Evolutionary conservation across 2,113 vertebrate species (phyloP).

Genomic region (Isichthys henryi): DNA sequence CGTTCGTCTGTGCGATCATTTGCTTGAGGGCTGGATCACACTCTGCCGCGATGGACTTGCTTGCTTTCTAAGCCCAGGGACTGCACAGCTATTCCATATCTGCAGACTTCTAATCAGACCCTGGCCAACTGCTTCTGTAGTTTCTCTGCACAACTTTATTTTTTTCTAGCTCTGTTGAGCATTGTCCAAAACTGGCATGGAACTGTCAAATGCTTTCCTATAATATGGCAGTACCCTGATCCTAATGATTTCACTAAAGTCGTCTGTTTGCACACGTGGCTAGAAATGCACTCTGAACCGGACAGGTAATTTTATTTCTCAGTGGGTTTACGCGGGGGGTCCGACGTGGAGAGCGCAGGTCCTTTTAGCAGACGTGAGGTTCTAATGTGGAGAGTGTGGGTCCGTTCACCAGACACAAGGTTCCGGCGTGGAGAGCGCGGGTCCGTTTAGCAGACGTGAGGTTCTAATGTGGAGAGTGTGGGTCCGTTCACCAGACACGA

Average conservation of each 20-base stretch:
- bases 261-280: not conserved
- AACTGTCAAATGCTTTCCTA: not conserved
- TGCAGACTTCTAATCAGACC: not conserved
- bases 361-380: not conserved
- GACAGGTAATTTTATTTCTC: slow-evolving; percentile 4
- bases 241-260: not conserved
- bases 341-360: not conserved
- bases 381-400: too few species aligned
- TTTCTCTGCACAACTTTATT: not conserved
- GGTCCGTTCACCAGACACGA: not conserved
- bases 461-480: not conserved
- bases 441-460: not conserved
- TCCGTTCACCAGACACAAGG: too few species aligned
- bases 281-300: not conserved
- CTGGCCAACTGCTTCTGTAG: not conserved
- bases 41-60: not conserved
- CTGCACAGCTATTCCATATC: not conserved
- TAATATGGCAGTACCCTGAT: not conserved
- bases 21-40: not conserved
- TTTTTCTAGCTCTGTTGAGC: not conserved
- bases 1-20: not conserved
- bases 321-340: not conserved
- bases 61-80: not conserved
- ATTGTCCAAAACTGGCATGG: not conserved
- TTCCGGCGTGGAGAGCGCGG: too few species aligned